Evolutionary conservation across 2,888 invertebrate genomes (phyloP), one percentile per base, ranked within the genome.

Genomic region (Eristalinus sepulchralis): DNA sequence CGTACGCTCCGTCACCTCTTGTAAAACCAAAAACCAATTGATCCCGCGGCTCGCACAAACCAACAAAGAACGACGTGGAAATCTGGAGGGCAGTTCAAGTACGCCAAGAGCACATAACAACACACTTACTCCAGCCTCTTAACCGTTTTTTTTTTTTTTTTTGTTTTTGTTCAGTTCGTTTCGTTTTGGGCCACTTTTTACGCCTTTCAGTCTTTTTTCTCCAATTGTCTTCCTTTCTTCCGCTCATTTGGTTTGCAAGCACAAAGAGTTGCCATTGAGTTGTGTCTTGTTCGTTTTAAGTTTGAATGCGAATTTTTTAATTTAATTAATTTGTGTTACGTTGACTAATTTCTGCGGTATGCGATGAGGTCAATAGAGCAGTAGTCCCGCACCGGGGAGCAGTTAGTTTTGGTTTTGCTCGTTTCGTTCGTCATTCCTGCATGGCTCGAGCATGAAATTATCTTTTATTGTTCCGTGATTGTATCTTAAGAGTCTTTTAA

Each of bases 81-180:
- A 95, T 96, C 92, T 96, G 96, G 96, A 95, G 95, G 93, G 95
- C 95, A 89, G 93, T 96, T 92, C 96, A 96, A 96, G 96, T 96
- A 96, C 92, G 96, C 95, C 60, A 71, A 55, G 24, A n/a, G 39
- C 36, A 60, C 70, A 70, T 62, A 47, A 47, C 47, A 17, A 17
- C 47, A 17, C 47, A 47, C 47, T 17, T 8, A 8, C 47, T 47
- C 17, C 47, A 4, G 47, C 47, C 34, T 34, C 9, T 34, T 4
- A 34, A 34, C 34, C 9, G 8, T 34, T 34, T 68, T 55, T 53
- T 47, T 63, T 66, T 39, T 27, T 57, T 31, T 59, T 10, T 11
- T n/a, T n/a, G n/a, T n/a, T n/a, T n/a, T n/a, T n/a, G n/a, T n/a
- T n/a, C n/a, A n/a, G 31, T 31, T 80, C 27, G 31, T 62, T 27